Evolutionary conservation across 2,888 invertebrate species (phyloP), one percentile per base, ranked within the genome.

Genomic region (Dromius quadrimaculatus): DNA sequence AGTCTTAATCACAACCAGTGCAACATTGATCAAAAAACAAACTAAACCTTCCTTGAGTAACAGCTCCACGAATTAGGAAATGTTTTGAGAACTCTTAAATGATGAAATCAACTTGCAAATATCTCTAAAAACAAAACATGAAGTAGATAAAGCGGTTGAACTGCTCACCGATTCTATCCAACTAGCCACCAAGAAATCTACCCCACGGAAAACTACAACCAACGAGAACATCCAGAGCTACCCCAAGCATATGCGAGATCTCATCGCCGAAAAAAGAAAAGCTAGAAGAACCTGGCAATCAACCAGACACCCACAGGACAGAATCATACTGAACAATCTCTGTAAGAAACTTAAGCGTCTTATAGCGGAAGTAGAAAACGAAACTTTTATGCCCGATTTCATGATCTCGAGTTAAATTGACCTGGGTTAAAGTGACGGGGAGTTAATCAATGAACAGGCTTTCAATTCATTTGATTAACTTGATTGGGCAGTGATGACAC

Each of bases 231-330:
- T 32, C 4, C 20, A 13, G 15, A 59, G 32, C 15, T 59, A 34
- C n/a, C 34, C 59, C 11, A 59, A 59, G 13, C 34, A 32, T 32
- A 59, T 59, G 2, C 28, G 32, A 72, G 71, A 73, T 64, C 72
- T 41, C 69, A 59, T 59, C 13, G 34, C 15, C 11, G 28, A 6
- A 32, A 59, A 59, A 59, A 59, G 59, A 32, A 59, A 41, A 50
- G 61, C 72, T 20, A 61, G 72, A 54, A 72, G 54, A 63, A 59
- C 15, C 38, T 75, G 73, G 73, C 72, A 74, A 61, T 19, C 28
- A 6, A 72, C 17, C 4, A 54, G 71, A 62, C 47, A 62, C 22
- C 71, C 63, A 20, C 23, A 13, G 2, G 69, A 74, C 11, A 74
- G 73, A 72, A 72, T 4, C 1, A 59, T 6, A 2, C 54, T 71